Conservation (phyloP, 2,797 vertebrate species). For the Typhlichthys eigenmanni region DNA sequence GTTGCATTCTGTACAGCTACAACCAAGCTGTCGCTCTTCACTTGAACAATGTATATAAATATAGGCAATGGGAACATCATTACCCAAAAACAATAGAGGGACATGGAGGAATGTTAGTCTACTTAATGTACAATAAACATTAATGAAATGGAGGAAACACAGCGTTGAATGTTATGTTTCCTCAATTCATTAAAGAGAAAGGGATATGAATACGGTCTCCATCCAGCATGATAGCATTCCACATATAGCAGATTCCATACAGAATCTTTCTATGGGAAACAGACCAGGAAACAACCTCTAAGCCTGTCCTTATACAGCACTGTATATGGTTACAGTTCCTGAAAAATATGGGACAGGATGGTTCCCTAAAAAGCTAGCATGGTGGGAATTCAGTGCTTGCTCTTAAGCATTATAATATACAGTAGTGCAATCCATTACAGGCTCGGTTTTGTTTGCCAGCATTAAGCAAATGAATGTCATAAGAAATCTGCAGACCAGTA, state of each 20-base stretch:
- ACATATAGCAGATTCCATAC: neutral
- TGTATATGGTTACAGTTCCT: no score
- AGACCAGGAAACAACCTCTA: neutral
- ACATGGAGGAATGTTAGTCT: constrained; percentile 29
- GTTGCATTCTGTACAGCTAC: constrained; percentile 39
- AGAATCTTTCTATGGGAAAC: neutral
- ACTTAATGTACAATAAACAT: constrained; percentile 28
- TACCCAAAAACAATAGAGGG: constrained; percentile 59
- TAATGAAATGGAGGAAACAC: neutral
- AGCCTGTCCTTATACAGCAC: no score
- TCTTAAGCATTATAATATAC: constrained; percentile 41
- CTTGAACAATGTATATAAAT: constrained; percentile 39
- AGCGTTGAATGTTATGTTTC: constrained; percentile 15
- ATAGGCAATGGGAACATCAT: constrained; percentile 37
- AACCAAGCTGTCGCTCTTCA: constrained; percentile 44
- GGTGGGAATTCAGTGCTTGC: constrained; percentile 52
- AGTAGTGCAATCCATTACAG: constrained; percentile 56
- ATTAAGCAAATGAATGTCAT: constrained; percentile 56
- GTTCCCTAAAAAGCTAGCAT: constrained; percentile 8
- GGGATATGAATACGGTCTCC: neutral
- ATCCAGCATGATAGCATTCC: neutral
- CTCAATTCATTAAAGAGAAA: constrained; percentile 16
- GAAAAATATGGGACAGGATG: neutral
- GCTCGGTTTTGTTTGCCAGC: constrained; percentile 58
- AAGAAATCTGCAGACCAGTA: constrained; percentile 44